Percentiles rank a stretch among this genome's conserved stretches.
phyloP scores from a whole-genome alignment of 2,113 vertebrate species.

The Plecotus auritus region DNA sequence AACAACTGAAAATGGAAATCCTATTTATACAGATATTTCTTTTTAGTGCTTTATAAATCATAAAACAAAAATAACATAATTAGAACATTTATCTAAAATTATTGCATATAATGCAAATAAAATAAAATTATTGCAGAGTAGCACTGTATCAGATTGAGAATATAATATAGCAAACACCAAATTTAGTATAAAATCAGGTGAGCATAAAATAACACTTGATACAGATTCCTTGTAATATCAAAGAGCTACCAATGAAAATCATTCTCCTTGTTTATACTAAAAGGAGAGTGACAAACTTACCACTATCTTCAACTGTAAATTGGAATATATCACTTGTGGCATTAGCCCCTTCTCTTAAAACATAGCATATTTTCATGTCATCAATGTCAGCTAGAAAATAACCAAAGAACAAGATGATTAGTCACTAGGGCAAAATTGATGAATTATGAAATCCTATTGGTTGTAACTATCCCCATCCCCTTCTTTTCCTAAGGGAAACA shows the following conservation, averaged over 20 bases:
- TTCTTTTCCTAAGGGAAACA: background rate
- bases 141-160: background rate
- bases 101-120: too few relatives aligned
- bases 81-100: background rate
- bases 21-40: background rate
- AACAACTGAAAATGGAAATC: background rate
- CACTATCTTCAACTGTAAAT: constrained; percentile 90
- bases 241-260: background rate
- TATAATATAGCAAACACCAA: background rate
- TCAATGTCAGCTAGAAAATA: constrained; percentile 89
- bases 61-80: background rate
- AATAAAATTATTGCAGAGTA: background rate
- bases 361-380: constrained; percentile 93
- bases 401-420: background rate
- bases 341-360: constrained; percentile 86
- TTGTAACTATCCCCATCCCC: background rate
- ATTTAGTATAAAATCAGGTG: background rate
- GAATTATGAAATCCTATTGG: background rate
- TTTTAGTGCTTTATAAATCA: background rate
- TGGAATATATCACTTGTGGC: constrained; percentile 90
- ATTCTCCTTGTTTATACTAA: background rate
- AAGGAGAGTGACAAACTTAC: constrained; percentile 80
- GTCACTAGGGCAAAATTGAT: background rate
- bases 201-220: background rate
- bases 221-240: background rate